These are phyloP conservation scores for Sycobia sp. DNA, from an alignment of 1,140 invertebrate species.

Conservation along the genomic window DNA sequence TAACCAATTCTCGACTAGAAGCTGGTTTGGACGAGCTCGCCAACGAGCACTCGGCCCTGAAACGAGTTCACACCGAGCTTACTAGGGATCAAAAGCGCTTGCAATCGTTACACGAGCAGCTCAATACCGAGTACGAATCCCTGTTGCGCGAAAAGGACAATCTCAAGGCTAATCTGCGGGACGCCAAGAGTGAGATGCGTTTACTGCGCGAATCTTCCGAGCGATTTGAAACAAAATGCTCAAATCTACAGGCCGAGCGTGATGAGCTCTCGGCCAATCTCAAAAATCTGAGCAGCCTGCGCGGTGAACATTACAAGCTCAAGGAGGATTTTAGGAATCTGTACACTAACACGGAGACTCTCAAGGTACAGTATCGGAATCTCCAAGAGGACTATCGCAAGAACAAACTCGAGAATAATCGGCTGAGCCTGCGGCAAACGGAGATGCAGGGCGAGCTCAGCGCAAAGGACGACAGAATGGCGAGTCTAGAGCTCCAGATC, in stretches of 20 bases:
- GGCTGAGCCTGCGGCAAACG: no score
- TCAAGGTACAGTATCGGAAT: not conserved
- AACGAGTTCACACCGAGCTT: not conserved
- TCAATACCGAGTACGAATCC: not conserved
- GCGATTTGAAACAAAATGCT: not conserved
- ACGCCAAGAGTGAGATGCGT: not conserved
- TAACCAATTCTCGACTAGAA: conserved; percentile 82
- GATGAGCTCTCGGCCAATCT: not conserved
- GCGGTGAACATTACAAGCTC: not conserved
- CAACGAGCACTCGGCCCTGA: not conserved
- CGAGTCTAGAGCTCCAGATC: not conserved
- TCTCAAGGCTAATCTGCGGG: not conserved
- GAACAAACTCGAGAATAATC: not conserved
- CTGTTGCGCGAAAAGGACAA: not conserved
- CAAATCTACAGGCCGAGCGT: not conserved
- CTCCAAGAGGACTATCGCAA: no score
- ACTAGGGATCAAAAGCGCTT: not conserved
- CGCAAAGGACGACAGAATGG: not conserved
- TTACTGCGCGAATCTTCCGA: not conserved
- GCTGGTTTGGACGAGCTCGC: conserved; percentile 63
- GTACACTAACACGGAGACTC: not conserved
- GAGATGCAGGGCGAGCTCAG: not conserved
- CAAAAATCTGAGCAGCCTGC: not conserved
- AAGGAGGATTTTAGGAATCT: conserved; percentile 8
- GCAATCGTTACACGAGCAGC: not conserved